Evolutionary conservation across 2,888 invertebrate species (phyloP).

Genomic region (Agonopterix arenella): DNA sequence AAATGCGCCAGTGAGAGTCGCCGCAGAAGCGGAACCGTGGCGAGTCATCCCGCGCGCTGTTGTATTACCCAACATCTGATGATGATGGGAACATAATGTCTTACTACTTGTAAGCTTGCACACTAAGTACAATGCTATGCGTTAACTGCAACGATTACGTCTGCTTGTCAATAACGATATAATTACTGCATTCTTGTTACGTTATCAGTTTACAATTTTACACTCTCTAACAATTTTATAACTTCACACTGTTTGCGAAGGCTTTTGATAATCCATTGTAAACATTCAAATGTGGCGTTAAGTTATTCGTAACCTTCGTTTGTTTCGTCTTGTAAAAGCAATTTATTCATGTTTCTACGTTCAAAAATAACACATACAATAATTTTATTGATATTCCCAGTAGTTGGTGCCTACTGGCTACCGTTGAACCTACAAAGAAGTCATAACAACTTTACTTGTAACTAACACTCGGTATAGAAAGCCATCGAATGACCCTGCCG

Average conservation of each 20-base stretch:
- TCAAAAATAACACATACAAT: not conserved
- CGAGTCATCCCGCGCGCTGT: conserved; percentile 22
- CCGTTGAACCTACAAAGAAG: too few relatives aligned
- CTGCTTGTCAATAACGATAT: conserved; percentile 4
- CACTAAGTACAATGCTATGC: conserved; percentile 28
- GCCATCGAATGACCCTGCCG: conserved; percentile 8
- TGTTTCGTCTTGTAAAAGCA: not conserved
- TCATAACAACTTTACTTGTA: too few relatives aligned
- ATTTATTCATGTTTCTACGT: not conserved
- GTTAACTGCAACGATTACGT: conserved; percentile 18
- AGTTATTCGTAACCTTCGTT: conserved; percentile 1
- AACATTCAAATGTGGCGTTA: not conserved
- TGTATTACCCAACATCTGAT: conserved; percentile 26
- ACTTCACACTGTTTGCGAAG: not conserved
- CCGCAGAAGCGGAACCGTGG: conserved; percentile 22
- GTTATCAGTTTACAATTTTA: not conserved
- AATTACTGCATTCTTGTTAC: conserved; percentile 10
- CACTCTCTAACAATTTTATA: not conserved
- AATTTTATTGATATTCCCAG: too few relatives aligned
- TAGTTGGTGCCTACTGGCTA: too few relatives aligned
- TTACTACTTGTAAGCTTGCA: conserved; percentile 4
- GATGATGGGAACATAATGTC: conserved; percentile 26
- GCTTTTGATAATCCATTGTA: not conserved
- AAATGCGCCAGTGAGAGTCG: conserved; percentile 31
- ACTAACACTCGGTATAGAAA: not conserved